A percentile compares a stretch with the other conserved stretches of the same genome.
Conservation (phyloP, 2,797 vertebrate genomes). For the Centroberyx gerrardi region DNA sequence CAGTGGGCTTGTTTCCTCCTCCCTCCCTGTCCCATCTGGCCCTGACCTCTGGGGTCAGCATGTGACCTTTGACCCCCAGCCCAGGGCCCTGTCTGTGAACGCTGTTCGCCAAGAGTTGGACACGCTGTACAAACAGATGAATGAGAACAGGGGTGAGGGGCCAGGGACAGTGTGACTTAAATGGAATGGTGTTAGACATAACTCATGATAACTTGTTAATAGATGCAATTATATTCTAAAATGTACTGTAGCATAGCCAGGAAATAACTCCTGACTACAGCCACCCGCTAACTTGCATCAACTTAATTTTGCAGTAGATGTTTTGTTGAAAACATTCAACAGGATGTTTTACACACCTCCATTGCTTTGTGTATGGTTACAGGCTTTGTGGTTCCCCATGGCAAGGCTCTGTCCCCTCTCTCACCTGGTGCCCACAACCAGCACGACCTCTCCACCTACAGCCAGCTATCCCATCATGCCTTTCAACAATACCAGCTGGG, state of each 20-base stretch:
- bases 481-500: constrained; percentile 80
- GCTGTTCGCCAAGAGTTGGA: constrained; percentile 92
- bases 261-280: background rate
- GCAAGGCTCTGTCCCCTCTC: constrained; percentile 73
- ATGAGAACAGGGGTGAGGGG: constrained; percentile 84
- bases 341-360: background rate
- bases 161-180: constrained; percentile 19
- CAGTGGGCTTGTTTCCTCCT: constrained; percentile 80
- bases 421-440: constrained; percentile 66
- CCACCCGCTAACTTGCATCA: background rate
- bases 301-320: background rate
- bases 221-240: background rate
- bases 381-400: constrained; percentile 76
- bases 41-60: constrained; percentile 76
- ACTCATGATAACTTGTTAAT: background rate
- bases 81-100: constrained; percentile 82
- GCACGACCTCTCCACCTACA: constrained; percentile 75
- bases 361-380: constrained; percentile 35
- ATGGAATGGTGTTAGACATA: constrained; percentile 4
- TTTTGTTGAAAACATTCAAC: background rate
- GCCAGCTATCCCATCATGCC: constrained; percentile 79
- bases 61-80: constrained; percentile 73
- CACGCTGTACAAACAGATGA: constrained; percentile 90
- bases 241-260: background rate
- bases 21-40: constrained; percentile 70